Percentiles rank a stretch among this genome's conserved stretches.
Evolutionary conservation across 2,888 invertebrate species (phyloP).

Genomic region (Chaetogeoica ovagalla): DNA sequence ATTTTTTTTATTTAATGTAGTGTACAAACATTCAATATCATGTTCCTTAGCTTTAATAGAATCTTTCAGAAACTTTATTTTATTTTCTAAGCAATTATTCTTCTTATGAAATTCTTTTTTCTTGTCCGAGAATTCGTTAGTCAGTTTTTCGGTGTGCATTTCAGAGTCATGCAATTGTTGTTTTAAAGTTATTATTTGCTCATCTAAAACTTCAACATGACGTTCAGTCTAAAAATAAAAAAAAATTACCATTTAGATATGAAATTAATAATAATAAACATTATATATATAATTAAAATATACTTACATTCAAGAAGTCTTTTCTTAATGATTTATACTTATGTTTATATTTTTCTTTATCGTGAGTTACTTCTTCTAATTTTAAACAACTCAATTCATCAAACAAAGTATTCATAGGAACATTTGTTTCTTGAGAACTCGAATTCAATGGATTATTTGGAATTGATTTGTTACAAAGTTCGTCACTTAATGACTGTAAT

Average conservation of each 20-base stretch:
- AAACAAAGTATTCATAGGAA: slow-evolving; percentile 38
- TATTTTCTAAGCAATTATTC: slow-evolving; percentile 38
- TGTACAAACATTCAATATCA: slow-evolving; percentile 11
- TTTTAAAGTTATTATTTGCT: slow-evolving; percentile 19
- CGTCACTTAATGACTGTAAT: slow-evolving; percentile 42
- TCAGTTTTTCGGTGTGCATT: slow-evolving; percentile 8
- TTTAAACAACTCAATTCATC: slow-evolving; percentile 43
- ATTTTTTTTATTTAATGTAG: slow-evolving; percentile 31
- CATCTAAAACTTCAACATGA: slow-evolving; percentile 30
- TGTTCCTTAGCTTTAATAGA: slow-evolving; percentile 27
- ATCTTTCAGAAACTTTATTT: slow-evolving; percentile 37
- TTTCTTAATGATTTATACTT: slow-evolving; percentile 40
- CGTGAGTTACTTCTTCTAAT: slow-evolving; percentile 45
- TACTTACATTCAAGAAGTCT: slow-evolving; percentile 35
- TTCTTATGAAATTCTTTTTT: slow-evolving; percentile 22
- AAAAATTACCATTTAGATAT: background rate
- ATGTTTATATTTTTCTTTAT: slow-evolving; percentile 48
- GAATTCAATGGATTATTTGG: slow-evolving; percentile 26
- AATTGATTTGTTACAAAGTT: slow-evolving; percentile 35
- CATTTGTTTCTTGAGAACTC: background rate
- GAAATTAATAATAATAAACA: background rate
- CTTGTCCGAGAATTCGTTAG: slow-evolving; percentile 12
- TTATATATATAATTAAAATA: background rate
- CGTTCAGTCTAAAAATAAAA: slow-evolving; percentile 15
- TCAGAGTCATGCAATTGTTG: slow-evolving; percentile 3